phyloP scores from a whole-genome alignment of 2,797 vertebrate genomes.

The Potorous gilbertii region DNA sequence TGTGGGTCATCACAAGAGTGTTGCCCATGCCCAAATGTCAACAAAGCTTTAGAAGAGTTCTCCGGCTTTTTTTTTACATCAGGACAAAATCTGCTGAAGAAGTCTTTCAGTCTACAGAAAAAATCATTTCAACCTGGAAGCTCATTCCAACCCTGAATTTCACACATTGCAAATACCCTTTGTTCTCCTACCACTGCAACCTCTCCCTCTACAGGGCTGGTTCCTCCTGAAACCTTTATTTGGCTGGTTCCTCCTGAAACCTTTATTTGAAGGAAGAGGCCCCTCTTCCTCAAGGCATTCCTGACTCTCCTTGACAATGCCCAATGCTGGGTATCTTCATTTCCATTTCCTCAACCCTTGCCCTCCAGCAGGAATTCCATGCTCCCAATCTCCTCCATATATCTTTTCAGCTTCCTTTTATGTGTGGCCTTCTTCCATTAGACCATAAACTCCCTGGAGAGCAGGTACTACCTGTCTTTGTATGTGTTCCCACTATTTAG shows the following conservation, averaged over 20 bases:
- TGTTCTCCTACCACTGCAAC: background rate
- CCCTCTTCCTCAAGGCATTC: background rate
- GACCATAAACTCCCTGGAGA: background rate
- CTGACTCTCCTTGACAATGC: background rate
- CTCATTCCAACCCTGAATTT: background rate
- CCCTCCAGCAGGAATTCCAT: too few relatives aligned
- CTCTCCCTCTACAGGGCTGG: background rate
- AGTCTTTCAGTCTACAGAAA: slow-evolving; percentile 93
- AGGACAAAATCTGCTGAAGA: slow-evolving; percentile 94
- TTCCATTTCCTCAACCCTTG: background rate
- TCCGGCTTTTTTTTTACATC: slow-evolving; percentile 95
- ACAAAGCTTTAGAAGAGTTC: slow-evolving; percentile 95
- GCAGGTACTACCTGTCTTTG: background rate
- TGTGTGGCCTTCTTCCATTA: background rate
- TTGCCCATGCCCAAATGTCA: slow-evolving; percentile 93
- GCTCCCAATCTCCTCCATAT: background rate
- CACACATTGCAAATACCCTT: background rate
- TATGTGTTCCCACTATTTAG: background rate
- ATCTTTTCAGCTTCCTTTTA: background rate
- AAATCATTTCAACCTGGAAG: slow-evolving; percentile 83
- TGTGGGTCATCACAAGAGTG: slow-evolving; percentile 93
- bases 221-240: background rate
- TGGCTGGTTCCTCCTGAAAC: background rate
- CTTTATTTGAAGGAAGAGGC: background rate
- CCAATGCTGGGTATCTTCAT: background rate